A percentile compares a stretch with the other conserved stretches of the same genome.
phyloP scores from a whole-genome alignment of 2,888 invertebrate species.

The Ophion ventricosus region DNA sequence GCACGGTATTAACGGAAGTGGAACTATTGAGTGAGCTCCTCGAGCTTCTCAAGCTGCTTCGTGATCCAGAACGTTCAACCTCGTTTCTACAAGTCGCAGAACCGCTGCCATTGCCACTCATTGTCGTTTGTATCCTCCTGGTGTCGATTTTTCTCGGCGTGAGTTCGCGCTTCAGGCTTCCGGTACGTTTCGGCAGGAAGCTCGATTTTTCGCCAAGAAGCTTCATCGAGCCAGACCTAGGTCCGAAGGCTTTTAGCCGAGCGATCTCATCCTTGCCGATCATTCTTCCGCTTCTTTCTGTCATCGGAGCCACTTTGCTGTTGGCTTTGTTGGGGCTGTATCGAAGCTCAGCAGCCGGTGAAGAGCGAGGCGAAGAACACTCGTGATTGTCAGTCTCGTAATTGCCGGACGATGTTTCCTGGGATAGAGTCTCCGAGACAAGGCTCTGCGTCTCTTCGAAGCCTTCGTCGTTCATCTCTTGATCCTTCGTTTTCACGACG shows the following conservation, averaged over 20 bases:
- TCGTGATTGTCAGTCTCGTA: conserved; percentile 87
- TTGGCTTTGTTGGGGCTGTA: conserved; percentile 53
- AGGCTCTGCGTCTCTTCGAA: conserved; percentile 95
- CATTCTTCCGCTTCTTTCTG: conserved; percentile 56
- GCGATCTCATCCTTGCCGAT: conserved; percentile 66
- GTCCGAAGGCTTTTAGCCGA: conserved; percentile 63
- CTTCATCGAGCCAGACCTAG: conserved; percentile 65
- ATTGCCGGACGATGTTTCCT: conserved; percentile 92
- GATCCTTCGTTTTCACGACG: conserved; percentile 84
- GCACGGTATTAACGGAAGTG: conserved; percentile 91
- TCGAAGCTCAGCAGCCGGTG: conserved; percentile 79
- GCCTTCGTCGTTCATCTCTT: conserved; percentile 93
- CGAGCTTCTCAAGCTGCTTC: conserved; percentile 92
- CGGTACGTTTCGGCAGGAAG: conserved; percentile 78
- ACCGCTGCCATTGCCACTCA: conserved; percentile 11
- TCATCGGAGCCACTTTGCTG: neutral
- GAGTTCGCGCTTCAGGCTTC: conserved; percentile 72
- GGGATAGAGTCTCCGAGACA: conserved; percentile 93
- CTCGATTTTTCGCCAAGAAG: conserved; percentile 73
- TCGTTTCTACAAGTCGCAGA: conserved; percentile 81
- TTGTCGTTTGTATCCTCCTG: conserved; percentile 62
- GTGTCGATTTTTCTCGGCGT: conserved; percentile 66
- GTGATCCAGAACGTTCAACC: conserved; percentile 91
- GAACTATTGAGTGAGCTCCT: conserved; percentile 93
- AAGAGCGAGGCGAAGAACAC: conserved; percentile 78